Evolutionary conservation across 1,140 invertebrate species (phyloP).

Genomic region (Drosophila burlai): DNA sequence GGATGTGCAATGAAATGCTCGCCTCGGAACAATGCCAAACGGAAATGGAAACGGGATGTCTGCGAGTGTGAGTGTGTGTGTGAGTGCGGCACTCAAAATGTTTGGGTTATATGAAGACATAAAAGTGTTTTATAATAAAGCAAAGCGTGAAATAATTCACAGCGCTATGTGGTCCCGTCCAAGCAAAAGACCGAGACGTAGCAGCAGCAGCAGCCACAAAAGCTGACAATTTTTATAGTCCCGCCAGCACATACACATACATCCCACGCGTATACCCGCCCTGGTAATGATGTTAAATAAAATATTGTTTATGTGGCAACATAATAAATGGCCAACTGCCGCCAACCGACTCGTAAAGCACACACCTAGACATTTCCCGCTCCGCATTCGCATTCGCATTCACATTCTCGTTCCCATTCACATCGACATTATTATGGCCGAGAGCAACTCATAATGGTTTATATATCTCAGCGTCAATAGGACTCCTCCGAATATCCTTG

Average conservation of each 20-base stretch:
- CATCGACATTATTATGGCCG: conserved; percentile 56
- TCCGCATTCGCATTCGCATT: conserved; percentile 34
- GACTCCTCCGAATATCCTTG: conserved; percentile 26
- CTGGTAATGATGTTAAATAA: conserved; percentile 81
- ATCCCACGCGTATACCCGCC: conserved; percentile 8
- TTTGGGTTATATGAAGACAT: conserved; percentile 81
- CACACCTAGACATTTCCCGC: conserved; percentile 48
- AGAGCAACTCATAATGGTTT: conserved; percentile 61
- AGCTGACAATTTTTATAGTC: conserved; percentile 83
- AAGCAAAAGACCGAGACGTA: conserved; percentile 23
- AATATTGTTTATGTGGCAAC: conserved; percentile 82
- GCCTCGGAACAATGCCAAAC: conserved; percentile 63
- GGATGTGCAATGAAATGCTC: conserved; percentile 70
- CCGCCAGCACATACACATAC: conserved; percentile 19
- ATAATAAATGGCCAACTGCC: conserved; percentile 80
- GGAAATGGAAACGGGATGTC: conserved; percentile 55
- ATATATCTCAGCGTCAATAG: conserved; percentile 55
- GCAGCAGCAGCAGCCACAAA: conserved; percentile 51
- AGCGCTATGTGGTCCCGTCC: conserved; percentile 46
- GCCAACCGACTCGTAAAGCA: conserved; percentile 73
- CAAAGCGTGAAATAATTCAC: conserved; percentile 82
- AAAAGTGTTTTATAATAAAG: conserved; percentile 84
- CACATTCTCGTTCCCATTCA: conserved; percentile 40
- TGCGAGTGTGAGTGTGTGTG: conserved; percentile 4
- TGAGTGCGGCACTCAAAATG: conserved; percentile 61